These are phyloP conservation scores for Heliocidaris tuberculata DNA, from an alignment of 35 echinoderm and acorn worm genomes.

Conservation along the genomic window DNA sequence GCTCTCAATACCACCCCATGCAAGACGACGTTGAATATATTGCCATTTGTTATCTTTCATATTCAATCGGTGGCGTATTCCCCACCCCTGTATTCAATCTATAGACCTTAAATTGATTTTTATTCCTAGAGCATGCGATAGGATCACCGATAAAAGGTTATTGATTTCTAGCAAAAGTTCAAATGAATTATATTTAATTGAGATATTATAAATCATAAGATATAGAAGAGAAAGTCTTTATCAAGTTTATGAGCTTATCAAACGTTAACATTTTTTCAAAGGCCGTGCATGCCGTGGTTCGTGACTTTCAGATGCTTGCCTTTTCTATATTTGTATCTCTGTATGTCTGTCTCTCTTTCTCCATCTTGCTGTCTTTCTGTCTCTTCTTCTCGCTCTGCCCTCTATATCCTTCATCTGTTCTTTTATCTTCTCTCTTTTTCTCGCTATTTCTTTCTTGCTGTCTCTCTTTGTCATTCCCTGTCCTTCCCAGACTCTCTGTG, in stretches of 20 bases:
- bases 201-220: neutral
- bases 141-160: neutral
- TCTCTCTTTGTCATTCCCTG: no score
- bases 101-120: neutral
- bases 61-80: neutral
- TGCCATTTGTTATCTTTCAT: neutral
- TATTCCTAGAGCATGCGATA: neutral
- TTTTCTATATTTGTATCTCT: neutral
- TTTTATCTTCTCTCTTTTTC: neutral
- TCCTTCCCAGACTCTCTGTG: no score
- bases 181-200: neutral
- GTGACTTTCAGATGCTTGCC: neutral
- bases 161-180: neutral
- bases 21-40: neutral
- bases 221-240: neutral
- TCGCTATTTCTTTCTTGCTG: no score
- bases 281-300: neutral
- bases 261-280: neutral
- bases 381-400: neutral
- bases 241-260: neutral
- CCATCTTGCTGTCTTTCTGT: neutral
- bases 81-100: neutral
- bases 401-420: neutral
- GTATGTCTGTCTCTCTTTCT: neutral
- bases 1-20: neutral